phyloP scores from a whole-genome alignment of 2,797 vertebrate species.

The Psittacula derbiana region DNA sequence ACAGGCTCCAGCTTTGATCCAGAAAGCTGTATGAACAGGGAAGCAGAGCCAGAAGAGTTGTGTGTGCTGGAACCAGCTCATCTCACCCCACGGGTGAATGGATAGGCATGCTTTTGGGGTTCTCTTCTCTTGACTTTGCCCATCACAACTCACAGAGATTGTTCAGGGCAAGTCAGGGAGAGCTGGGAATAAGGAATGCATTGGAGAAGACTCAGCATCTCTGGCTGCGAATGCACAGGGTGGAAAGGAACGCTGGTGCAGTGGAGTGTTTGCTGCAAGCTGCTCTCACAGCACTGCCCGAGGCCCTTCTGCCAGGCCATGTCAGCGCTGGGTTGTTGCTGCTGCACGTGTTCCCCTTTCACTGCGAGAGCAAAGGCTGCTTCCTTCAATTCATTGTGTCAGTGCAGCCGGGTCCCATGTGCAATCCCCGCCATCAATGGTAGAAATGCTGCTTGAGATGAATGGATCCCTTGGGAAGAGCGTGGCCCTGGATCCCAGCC shows the following conservation, averaged over 20 bases:
- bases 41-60: neutral
- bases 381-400: neutral
- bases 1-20: neutral
- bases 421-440: neutral
- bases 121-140: neutral
- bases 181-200: neutral
- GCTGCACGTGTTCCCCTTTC: neutral
- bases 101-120: rapidly evolving
- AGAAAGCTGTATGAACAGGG: neutral
- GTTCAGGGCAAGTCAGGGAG: neutral
- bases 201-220: neutral
- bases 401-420: neutral
- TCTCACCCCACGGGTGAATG: neutral
- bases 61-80: neutral
- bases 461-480: neutral
- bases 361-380: neutral
- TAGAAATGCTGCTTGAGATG: neutral
- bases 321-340: neutral
- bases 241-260: neutral
- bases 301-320: neutral
- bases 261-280: neutral
- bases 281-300: neutral
- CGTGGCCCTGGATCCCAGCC: neutral
- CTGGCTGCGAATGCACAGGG: neutral
- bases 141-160: neutral